Evolutionary conservation across 2,888 invertebrate species (phyloP).

Genomic region (Synergus laeviventris): DNA sequence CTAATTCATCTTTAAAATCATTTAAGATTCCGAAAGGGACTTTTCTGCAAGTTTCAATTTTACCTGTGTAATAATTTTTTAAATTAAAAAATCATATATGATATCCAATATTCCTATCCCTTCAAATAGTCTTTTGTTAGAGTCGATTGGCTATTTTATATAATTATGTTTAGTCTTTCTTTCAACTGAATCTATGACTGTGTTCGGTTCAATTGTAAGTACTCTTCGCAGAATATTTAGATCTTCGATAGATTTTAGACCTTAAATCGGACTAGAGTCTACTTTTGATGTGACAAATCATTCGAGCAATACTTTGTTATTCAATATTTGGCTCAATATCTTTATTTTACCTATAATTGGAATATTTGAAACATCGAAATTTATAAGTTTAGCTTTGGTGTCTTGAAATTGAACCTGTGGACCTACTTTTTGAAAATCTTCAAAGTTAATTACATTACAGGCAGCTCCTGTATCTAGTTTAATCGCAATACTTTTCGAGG

Average conservation of each 20-base stretch:
- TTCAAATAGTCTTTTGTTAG: conserved; percentile 43
- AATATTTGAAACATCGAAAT: conserved; percentile 17
- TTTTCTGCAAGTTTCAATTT: conserved; percentile 39
- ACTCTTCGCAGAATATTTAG: conserved; percentile 37
- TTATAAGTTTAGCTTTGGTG: background rate
- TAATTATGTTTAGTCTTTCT: background rate
- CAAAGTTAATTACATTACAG: background rate
- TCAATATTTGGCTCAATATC: conserved; percentile 7
- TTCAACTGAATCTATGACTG: background rate
- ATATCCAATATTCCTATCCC: conserved; percentile 40
- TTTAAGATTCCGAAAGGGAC: conserved; percentile 23
- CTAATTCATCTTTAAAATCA: conserved; percentile 35
- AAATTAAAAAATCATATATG: conserved; percentile 44
- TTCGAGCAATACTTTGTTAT: background rate
- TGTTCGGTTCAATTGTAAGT: background rate
- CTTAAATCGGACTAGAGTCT: conserved; percentile 17
- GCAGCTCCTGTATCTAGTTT: conserved; percentile 42
- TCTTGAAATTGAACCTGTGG: background rate
- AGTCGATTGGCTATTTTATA: background rate
- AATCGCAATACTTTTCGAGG: conserved; percentile 19
- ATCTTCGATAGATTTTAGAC: conserved; percentile 33
- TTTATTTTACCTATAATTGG: conserved; percentile 6
- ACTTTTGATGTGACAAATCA: background rate
- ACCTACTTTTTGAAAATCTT: conserved; percentile 13
- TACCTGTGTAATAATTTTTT: conserved; percentile 39